Base-by-base conservation (phyloP, 2,888 invertebrate genomes). In the Lissonota sp. region DNA sequence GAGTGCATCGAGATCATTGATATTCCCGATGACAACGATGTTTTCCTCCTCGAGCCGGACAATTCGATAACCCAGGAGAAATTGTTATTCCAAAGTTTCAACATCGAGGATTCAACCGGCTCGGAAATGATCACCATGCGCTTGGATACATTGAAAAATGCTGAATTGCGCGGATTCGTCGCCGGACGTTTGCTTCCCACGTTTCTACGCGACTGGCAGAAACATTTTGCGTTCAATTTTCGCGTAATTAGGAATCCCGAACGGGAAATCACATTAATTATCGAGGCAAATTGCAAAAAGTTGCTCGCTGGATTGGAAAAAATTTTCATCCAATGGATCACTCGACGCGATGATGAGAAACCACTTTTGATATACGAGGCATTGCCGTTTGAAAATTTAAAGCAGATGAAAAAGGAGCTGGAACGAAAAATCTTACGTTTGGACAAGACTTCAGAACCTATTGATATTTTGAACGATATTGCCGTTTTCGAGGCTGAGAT, bases 301-400 rank as follows among this genome's bases (percentile, higher is more conserved):
- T 0, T 46, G 2, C 37, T 76, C n/a, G 5, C 8, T 0, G 53
- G 16, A n/a, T 40, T 84, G 1, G 58, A 83, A n/a, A 71, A 64
- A 40, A 3, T 82, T 0, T 4, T 85, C 1, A n/a, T 53, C 7
- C 85, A 84, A 46, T 85, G 85, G 85, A n/a, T 85, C 14, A 46
- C 6, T 1, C 64, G 82, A n/a, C 51, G 7, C 1, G 83, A 79
- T 14, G 63, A 77, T 6, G 74, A 81, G n/a, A 81, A 71, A 44
- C 0, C 26, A 1, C 16, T 55, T 51, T 44, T 78, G 39, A 8
- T n/a, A n/a, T 67, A 81, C 46, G n/a, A 62, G 0, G 7, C 8
- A 4, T n/a, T 74, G 3, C 16, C 46, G 3, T 66, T 7, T 51
- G 8, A 37, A 2, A 44, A 64, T 63, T 4, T 8, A 0, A 6